A percentile compares a stretch with the other conserved stretches of the same genome.
Conservation (phyloP, 1,140 invertebrate species). For the Eciton burchellii region DNA sequence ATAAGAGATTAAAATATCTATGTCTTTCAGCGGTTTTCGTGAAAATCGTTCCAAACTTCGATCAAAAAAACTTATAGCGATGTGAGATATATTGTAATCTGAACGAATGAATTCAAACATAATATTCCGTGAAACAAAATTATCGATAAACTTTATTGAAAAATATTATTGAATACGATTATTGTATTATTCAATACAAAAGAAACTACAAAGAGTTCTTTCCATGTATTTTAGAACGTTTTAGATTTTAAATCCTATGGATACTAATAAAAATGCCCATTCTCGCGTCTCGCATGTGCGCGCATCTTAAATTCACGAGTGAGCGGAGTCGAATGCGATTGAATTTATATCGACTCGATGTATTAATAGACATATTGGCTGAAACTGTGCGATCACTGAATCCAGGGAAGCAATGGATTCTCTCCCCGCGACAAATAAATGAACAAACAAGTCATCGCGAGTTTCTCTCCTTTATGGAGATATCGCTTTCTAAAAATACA, state of each 20-base stretch:
- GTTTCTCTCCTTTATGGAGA: not conserved
- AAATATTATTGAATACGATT: too few relatives aligned
- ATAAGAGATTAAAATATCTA: too few relatives aligned
- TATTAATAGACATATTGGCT: not conserved
- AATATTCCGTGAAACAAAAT: too few relatives aligned
- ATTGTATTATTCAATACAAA: not conserved
- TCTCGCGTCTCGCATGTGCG: not conserved
- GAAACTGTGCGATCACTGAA: not conserved
- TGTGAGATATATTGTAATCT: too few relatives aligned
- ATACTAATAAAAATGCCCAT: slow-evolving; percentile 10
- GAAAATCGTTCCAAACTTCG: not conserved
- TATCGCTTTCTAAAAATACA: not conserved
- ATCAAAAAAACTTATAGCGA: too few relatives aligned
- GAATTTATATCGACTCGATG: not conserved
- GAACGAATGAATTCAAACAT: too few relatives aligned
- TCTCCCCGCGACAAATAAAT: not conserved
- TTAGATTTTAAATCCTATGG: not conserved
- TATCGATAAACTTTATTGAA: too few relatives aligned
- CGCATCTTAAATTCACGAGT: slow-evolving; percentile 8
- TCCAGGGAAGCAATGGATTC: not conserved
- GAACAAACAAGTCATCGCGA: not conserved
- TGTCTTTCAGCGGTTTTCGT: not conserved
- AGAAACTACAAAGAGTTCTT: not conserved
- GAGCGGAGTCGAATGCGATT: not conserved
- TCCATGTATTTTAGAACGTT: not conserved